These are phyloP conservation scores for Hyles lineata DNA, from an alignment of 2,888 invertebrate genomes.

Conservation along the genomic window DNA sequence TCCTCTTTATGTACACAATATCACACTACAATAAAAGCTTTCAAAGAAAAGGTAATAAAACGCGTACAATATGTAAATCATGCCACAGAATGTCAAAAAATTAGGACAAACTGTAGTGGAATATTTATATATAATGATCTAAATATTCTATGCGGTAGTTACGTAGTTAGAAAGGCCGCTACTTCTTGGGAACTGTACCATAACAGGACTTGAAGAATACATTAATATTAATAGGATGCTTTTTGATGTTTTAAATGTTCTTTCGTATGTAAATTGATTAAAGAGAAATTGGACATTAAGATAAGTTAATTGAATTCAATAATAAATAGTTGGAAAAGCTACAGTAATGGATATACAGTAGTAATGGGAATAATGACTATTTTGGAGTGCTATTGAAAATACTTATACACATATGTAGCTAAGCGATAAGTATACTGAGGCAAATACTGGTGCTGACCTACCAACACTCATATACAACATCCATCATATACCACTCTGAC, in stretches of 20 bases:
- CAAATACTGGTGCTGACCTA: too few species aligned
- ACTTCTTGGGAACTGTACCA: slow-evolving; percentile 7
- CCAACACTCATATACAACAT: too few species aligned
- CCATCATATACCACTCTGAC: too few species aligned
- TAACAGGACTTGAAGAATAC: slow-evolving; percentile 14
- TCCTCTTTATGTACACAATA: not conserved
- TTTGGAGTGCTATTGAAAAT: too few species aligned
- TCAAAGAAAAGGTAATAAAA: not conserved
- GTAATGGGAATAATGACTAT: too few species aligned
- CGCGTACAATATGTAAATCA: not conserved
- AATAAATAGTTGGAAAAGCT: too few species aligned
- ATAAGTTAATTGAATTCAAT: too few species aligned
- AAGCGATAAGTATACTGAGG: too few species aligned
- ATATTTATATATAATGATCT: not conserved
- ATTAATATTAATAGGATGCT: not conserved
- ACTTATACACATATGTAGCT: too few species aligned
- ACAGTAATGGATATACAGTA: too few species aligned
- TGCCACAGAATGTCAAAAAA: not conserved
- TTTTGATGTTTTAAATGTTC: not conserved
- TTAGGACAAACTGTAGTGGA: not conserved
- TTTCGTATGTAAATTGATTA: too few species aligned
- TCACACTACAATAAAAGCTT: not conserved
- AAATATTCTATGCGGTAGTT: slow-evolving; percentile 9
- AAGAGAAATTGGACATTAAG: too few species aligned
- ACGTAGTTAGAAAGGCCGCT: not conserved